A percentile compares a stretch with the other conserved stretches of the same genome.
Conservation (phyloP, 2,113 vertebrate species). For the Ammodytes marinus region DNA sequence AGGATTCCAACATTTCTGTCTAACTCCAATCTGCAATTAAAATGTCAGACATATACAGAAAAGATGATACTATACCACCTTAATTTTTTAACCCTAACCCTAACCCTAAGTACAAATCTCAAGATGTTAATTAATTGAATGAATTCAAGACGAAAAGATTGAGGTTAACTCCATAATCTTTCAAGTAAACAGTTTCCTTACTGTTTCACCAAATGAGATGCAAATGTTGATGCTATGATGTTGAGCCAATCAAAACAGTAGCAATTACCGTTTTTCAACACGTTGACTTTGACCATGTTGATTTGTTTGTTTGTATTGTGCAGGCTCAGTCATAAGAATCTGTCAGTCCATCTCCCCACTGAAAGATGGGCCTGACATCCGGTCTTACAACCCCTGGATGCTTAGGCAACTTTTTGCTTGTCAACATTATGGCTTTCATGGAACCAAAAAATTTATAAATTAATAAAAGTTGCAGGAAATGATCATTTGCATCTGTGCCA, state of each 20-base stretch:
- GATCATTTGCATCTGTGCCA: slow-evolving; percentile 86
- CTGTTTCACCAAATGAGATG: background rate
- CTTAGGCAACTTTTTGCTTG: slow-evolving; percentile 53
- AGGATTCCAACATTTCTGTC: slow-evolving; percentile 61
- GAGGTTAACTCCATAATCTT: slow-evolving; percentile 10
- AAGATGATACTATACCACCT: slow-evolving; percentile 74
- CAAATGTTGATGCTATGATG: background rate
- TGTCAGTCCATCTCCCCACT: slow-evolving; percentile 44
- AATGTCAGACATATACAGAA: slow-evolving; percentile 76
- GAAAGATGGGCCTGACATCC: slow-evolving; percentile 26
- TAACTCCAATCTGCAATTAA: slow-evolving; percentile 82
- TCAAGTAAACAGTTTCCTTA: background rate
- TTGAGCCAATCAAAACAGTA: slow-evolving; percentile 32
- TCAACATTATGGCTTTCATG: slow-evolving; percentile 81
- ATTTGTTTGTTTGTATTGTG: slow-evolving; percentile 47
- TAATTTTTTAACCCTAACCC: slow-evolving; percentile 70
- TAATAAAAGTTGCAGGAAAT: slow-evolving; percentile 60
- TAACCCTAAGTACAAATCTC: slow-evolving; percentile 69
- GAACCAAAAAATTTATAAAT: slow-evolving; percentile 47
- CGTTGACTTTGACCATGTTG: slow-evolving; percentile 46
- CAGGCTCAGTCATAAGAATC: slow-evolving; percentile 41
- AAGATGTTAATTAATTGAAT: slow-evolving; percentile 67
- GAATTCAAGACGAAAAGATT: slow-evolving; percentile 29
- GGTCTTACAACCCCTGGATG: slow-evolving; percentile 16
- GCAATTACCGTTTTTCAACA: slow-evolving; percentile 40